A percentile compares a stretch with the other conserved stretches of the same genome.
Conservation (phyloP, 2,888 invertebrate genomes). For the Hemistola chrysoprasaria region DNA sequence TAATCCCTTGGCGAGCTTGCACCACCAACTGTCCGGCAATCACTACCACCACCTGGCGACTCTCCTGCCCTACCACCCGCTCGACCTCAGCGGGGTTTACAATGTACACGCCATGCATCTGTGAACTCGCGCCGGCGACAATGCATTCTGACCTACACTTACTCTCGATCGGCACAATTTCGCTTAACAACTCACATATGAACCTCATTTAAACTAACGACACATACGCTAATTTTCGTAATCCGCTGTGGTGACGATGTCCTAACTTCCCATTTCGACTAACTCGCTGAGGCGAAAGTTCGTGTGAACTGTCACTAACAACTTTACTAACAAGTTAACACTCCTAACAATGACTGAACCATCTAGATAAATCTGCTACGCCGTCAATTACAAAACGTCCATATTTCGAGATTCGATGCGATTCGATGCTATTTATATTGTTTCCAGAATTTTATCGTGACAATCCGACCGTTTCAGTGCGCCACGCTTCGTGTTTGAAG, state of each 20-base stretch:
- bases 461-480: constrained; percentile 70
- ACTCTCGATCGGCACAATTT: constrained; percentile 55
- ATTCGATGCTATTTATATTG: constrained; percentile 71
- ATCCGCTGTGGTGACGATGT: constrained; percentile 67
- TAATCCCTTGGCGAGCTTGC: constrained; percentile 92
- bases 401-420: constrained; percentile 74
- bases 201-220: constrained; percentile 59
- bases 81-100: constrained; percentile 85
- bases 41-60: constrained; percentile 84
- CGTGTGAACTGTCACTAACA: constrained; percentile 73
- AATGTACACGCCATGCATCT: constrained; percentile 90
- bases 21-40: constrained; percentile 85
- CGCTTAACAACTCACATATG: constrained; percentile 54
- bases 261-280: constrained; percentile 67
- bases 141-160: constrained; percentile 71
- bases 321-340: constrained; percentile 78
- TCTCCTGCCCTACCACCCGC: constrained; percentile 86
- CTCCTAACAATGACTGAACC: constrained; percentile 79
- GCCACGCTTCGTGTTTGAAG: constrained; percentile 67
- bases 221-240: constrained; percentile 64
- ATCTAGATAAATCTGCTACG: constrained; percentile 75
- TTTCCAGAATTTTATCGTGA: constrained; percentile 67
- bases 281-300: constrained; percentile 70
- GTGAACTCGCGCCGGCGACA: constrained; percentile 84
- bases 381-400: constrained; percentile 76